Evolutionary conservation across 2,113 vertebrate species (phyloP).

Genomic region (Pycnonotus jocosus): DNA sequence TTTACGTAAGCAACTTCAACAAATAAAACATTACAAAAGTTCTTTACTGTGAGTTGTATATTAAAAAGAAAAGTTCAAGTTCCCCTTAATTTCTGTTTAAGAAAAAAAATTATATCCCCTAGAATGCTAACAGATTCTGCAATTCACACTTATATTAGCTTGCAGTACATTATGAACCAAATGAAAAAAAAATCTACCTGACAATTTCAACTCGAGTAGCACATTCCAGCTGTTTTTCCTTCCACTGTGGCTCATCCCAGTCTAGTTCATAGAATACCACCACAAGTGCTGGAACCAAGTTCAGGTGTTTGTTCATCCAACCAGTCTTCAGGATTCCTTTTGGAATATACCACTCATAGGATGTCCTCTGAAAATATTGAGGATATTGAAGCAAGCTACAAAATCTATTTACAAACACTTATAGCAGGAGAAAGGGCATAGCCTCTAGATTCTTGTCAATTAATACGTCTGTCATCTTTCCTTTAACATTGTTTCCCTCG

Average conservation of each 20-base stretch:
- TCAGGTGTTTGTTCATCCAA: constrained; percentile 99
- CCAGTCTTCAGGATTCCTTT: constrained; percentile 97
- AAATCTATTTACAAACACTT: neutral
- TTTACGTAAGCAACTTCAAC: neutral
- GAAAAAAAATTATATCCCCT: neutral
- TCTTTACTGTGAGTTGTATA: neutral
- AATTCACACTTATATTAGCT: neutral
- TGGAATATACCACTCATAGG: constrained; percentile 98
- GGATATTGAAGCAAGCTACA: neutral
- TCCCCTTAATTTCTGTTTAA: neutral
- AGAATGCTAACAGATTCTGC: neutral
- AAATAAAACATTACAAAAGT: neutral
- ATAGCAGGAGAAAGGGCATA: neutral
- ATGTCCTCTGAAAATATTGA: constrained; percentile 81
- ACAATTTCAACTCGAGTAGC: constrained; percentile 97
- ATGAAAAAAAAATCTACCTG: constrained; percentile 71
- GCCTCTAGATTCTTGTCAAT: neutral
- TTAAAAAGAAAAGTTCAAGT: neutral
- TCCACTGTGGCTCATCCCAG: constrained; percentile 98
- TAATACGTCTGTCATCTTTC: neutral
- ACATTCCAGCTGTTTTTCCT: constrained; percentile 95
- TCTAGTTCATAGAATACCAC: constrained; percentile 97
- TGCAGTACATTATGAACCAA: neutral
- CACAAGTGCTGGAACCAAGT: constrained; percentile 92
- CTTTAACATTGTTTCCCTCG: neutral